Base-by-base conservation (phyloP, 1,140 invertebrate species). In the Drosophila santomea region DNA sequence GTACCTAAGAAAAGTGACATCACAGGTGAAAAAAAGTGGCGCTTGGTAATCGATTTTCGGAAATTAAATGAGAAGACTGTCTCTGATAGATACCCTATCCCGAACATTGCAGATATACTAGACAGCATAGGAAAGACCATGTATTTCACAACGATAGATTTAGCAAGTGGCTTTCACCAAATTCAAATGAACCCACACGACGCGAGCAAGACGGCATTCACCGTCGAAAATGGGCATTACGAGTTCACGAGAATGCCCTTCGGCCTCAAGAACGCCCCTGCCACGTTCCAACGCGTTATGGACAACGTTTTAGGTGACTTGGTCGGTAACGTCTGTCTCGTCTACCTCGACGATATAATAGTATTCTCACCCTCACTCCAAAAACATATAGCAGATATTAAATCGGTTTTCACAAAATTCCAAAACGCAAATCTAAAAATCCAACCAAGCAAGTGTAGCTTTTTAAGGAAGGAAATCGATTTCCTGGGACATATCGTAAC, bases 361-460 rank as follows among this genome's bases (percentile, higher is more conserved):
- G 20, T 20, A 20, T 20, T 20, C 20, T 20, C 20, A 20, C 25
- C 4, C 25, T 44, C 43, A 44, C 43, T 20, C 15, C 17, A 44
- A 45, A 45, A 47, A 23, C 39, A 55, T 23, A 41, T 41, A 25
- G 44, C 61, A 55, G 51, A 47, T 45, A 63, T 55, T 39, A 55
- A 47, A 48, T 50, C 52, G 2, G 52, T 56, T 10, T 64, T 56
- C 43, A 56, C 43, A 28, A 56, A 47, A 56, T 23, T 63, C 11
- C 61, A 55, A 47, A 64, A 28, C 10, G 61, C 51, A 39, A 55
- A 56, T 11, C n/a, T 64, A 20, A 64, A 64, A 56, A 64, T 56
- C 17, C 51, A 64, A 64, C 61, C 51, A 11, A 23, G 14, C 25
- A 57, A 57, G 39, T 57, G 39, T 12, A 25, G 32, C 8, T 44